phyloP scores from a whole-genome alignment of 2,888 invertebrate genomes.

The Nemurella pictetii region DNA sequence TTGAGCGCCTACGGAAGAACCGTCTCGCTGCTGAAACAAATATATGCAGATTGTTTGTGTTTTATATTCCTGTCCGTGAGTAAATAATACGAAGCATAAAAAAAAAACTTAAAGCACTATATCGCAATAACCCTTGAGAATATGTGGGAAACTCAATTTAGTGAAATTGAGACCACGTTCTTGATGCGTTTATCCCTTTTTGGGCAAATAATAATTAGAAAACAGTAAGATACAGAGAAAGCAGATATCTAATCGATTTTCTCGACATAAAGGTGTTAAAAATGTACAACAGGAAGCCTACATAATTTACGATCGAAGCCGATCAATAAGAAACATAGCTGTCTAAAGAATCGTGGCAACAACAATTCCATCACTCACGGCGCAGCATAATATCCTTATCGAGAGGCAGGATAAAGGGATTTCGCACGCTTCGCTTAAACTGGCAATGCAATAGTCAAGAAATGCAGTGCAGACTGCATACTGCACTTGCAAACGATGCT shows the following conservation, averaged over 20 bases:
- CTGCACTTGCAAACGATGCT: no score
- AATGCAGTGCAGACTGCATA: no score
- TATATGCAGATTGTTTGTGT: neutral
- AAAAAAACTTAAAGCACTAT: neutral
- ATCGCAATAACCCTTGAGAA: neutral
- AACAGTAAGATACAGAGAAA: slow-evolving; percentile 13
- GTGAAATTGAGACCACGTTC: slow-evolving; percentile 1
- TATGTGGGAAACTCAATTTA: slow-evolving; percentile 10
- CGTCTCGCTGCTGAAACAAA: neutral
- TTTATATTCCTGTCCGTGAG: neutral
- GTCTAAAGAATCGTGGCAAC: neutral
- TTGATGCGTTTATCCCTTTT: slow-evolving; percentile 26
- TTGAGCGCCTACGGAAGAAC: neutral
- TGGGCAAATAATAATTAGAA: slow-evolving; percentile 25
- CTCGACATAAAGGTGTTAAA: slow-evolving; percentile 20
- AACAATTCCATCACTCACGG: neutral
- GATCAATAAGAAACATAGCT: slow-evolving; percentile 1
- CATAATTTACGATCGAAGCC: neutral
- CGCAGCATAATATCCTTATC: neutral
- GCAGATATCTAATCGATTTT: slow-evolving; percentile 22
- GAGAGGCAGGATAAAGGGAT: neutral
- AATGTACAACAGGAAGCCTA: slow-evolving; percentile 25
- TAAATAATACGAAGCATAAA: neutral
- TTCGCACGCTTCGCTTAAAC: neutral
- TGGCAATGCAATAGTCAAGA: neutral